Evolutionary conservation across 1,140 invertebrate species (phyloP).

Genomic region (Anastrepha obliqua): DNA sequence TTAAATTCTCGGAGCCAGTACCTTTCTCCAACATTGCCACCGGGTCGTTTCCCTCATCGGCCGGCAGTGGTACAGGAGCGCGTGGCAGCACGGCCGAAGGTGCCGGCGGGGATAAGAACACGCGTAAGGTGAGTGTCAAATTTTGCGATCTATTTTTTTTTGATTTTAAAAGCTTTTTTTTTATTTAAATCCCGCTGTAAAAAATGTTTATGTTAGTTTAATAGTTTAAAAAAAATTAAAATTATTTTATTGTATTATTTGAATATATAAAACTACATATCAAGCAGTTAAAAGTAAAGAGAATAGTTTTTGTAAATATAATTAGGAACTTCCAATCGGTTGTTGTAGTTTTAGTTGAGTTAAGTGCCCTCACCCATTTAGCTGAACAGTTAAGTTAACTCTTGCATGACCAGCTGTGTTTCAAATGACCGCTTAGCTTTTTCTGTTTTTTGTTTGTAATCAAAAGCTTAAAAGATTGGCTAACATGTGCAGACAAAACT

Average conservation of each 20-base stretch:
- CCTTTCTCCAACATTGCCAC: constrained; percentile 93
- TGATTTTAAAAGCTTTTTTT: neutral
- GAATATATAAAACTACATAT: no score
- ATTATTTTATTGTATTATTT: no score
- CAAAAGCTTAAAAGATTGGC: neutral
- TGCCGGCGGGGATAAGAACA: constrained; percentile 66
- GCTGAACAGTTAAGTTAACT: neutral
- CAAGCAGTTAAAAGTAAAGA: no score
- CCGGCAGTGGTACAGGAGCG: constrained; percentile 63
- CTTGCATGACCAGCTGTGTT: constrained; percentile 21
- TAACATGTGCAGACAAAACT: constrained; percentile 18
- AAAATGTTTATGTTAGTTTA: neutral
- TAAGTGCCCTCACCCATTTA: constrained; percentile 8
- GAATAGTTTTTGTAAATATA: no score
- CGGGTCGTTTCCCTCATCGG: constrained; percentile 71
- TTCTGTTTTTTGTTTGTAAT: neutral
- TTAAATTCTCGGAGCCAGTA: constrained; percentile 94
- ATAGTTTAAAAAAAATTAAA: neutral
- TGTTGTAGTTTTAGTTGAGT: neutral
- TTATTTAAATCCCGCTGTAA: constrained; percentile 26
- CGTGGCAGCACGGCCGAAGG: constrained; percentile 57
- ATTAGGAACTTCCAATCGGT: no score
- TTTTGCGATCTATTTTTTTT: neutral
- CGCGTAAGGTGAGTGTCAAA: constrained; percentile 69
- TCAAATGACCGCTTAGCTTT: constrained; percentile 17